A percentile compares a stretch with the other conserved stretches of the same genome.
These are phyloP conservation scores for Atta texana DNA, from an alignment of 1,140 invertebrate genomes.

Conservation along the genomic window DNA sequence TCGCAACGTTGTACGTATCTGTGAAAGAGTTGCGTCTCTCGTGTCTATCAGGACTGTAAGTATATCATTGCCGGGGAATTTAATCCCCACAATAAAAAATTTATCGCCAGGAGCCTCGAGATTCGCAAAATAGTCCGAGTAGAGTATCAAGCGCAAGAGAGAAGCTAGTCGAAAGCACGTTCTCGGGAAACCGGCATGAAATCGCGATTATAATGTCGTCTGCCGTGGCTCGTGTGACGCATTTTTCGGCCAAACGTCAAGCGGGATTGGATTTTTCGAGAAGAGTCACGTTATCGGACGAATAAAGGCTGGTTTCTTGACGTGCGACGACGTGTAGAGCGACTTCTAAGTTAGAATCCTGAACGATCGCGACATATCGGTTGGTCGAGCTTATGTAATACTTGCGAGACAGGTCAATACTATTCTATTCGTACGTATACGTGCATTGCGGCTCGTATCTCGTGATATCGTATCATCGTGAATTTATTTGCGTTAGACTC, in stretches of 20 bases:
- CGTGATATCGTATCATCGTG: neutral
- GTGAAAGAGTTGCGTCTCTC: slow-evolving; percentile 63
- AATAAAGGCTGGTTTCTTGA: neutral
- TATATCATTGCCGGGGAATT: slow-evolving; percentile 44
- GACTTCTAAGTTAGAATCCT: slow-evolving; percentile 48
- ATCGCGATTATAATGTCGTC: slow-evolving; percentile 73
- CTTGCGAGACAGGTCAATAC: slow-evolving; percentile 77
- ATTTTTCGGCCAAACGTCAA: neutral
- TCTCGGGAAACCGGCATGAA: slow-evolving; percentile 65
- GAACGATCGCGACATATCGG: neutral
- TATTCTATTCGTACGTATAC: slow-evolving; percentile 63
- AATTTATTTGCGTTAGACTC: neutral
- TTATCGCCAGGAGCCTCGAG: neutral
- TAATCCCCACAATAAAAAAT: neutral
- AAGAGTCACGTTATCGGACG: too few species aligned
- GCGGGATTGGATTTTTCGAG: neutral
- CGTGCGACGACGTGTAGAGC: neutral
- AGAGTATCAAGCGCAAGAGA: neutral
- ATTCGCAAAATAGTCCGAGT: neutral
- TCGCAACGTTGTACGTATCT: slow-evolving; percentile 70
- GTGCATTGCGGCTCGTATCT: neutral
- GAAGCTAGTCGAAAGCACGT: neutral
- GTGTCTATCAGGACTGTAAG: slow-evolving; percentile 76
- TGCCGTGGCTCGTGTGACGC: slow-evolving; percentile 62
- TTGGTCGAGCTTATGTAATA: slow-evolving; percentile 80